A percentile compares a stretch with the other conserved stretches of the same genome.
Conservation (phyloP, 2,113 vertebrate species). For the Antechinus stuartii region DNA sequence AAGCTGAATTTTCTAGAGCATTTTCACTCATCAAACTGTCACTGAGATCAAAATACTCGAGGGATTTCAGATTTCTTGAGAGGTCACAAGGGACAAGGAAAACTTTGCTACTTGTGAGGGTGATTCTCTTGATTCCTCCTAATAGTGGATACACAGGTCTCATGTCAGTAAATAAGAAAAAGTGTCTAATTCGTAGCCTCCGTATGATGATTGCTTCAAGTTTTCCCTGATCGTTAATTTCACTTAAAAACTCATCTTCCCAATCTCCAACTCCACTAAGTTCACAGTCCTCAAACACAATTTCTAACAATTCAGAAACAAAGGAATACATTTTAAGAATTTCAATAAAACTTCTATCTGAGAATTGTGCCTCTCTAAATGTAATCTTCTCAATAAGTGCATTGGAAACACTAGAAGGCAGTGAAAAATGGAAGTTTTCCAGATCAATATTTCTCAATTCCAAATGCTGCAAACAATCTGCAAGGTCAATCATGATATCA, state of each 20-base stretch:
- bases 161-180: conserved; percentile 81
- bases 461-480: conserved; percentile 76
- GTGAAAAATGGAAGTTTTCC: background rate
- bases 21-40: conserved; percentile 86
- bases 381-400: conserved; percentile 72
- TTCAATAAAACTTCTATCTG: conserved; percentile 19
- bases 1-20: conserved; percentile 80
- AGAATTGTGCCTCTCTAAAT: conserved; percentile 73
- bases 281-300: conserved; percentile 77
- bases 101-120: conserved; percentile 81
- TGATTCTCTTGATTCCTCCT: conserved; percentile 76
- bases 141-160: background rate
- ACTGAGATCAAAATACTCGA: conserved; percentile 88
- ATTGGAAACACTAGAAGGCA: rapidly evolving
- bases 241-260: rapidly evolving
- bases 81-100: conserved; percentile 83
- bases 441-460: conserved; percentile 81
- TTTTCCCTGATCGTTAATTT: background rate
- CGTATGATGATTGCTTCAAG: conserved; percentile 71
- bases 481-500: conserved; percentile 80
- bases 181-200: conserved; percentile 58
- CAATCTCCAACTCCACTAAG: conserved; percentile 78
- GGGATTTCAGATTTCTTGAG: conserved; percentile 67
- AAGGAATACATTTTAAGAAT: conserved; percentile 41
- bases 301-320: conserved; percentile 64